A percentile compares a stretch with the other conserved stretches of the same genome.
These are phyloP conservation scores for Lepidonotus clava DNA, from an alignment of 2,888 invertebrate species.

Conservation along the genomic window DNA sequence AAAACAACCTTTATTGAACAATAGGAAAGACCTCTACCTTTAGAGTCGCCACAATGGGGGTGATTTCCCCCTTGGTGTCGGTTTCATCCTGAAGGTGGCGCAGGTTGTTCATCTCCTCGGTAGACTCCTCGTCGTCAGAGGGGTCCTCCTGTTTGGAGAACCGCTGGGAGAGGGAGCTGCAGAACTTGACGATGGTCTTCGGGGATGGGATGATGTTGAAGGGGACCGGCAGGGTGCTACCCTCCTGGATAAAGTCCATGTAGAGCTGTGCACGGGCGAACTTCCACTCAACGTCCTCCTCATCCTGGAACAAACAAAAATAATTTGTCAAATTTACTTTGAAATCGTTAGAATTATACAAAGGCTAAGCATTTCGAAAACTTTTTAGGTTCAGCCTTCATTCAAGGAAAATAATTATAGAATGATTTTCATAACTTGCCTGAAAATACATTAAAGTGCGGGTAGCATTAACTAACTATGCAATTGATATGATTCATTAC, in stretches of 20 bases:
- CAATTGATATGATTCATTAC: no score
- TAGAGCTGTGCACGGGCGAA: constrained; percentile 77
- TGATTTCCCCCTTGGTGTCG: no score
- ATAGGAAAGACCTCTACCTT: no score
- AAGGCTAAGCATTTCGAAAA: no score
- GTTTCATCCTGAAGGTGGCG: background rate
- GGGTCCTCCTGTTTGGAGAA: background rate
- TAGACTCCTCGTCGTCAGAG: background rate
- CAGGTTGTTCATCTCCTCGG: background rate
- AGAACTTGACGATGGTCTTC: background rate
- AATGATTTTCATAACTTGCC: no score
- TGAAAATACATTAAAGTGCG: no score
- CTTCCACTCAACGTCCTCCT: constrained; percentile 79
- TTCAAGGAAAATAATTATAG: no score
- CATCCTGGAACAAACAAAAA: constrained; percentile 64
- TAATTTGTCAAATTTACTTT: background rate
- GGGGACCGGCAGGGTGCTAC: constrained; percentile 82
- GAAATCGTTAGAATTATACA: no score
- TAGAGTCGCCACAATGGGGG: no score
- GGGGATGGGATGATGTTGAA: constrained; percentile 74
- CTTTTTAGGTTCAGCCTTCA: no score
- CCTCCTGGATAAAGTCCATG: constrained; percentile 81
- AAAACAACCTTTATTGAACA: no score
- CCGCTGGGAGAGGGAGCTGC: background rate
- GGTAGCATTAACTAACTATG: no score